Evolutionary conservation across 1,140 invertebrate species (phyloP).

Genomic region (Zaprionus tsacasi): DNA sequence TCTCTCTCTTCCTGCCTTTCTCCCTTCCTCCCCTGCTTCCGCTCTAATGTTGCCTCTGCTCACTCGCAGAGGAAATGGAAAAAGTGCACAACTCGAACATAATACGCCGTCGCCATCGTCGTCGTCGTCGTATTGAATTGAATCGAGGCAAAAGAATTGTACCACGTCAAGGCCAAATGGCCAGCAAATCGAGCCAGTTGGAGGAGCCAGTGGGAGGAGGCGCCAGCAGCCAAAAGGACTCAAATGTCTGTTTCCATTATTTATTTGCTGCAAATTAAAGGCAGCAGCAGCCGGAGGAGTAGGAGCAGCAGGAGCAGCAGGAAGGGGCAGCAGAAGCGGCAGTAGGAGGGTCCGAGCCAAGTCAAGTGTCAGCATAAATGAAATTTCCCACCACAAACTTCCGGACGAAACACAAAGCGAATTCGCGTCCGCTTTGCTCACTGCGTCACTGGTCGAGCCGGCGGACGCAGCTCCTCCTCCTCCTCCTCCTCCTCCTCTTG

Average conservation of each 20-base stretch:
- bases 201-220: not conserved
- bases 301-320: too few species aligned
- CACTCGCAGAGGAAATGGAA: conserved; percentile 63
- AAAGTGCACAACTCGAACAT: conserved; percentile 68
- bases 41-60: conserved; percentile 40
- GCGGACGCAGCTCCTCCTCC: not conserved
- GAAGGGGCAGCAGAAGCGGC: too few species aligned
- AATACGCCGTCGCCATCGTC: conserved; percentile 60
- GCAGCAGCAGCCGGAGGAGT: conserved; percentile 16
- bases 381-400: conserved; percentile 81
- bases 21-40: conserved; percentile 53
- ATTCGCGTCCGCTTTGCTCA: conserved; percentile 10
- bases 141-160: conserved; percentile 15
- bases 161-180: conserved; percentile 54
- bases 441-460: not conserved
- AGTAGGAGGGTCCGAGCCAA: conserved; percentile 44
- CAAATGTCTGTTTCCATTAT: conserved; percentile 73
- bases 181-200: conserved; percentile 58
- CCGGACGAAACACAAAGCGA: conserved; percentile 52
- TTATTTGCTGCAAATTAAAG: conserved; percentile 80
- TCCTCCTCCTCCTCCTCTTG: not conserved
- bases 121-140: conserved; percentile 35
- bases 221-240: conserved; percentile 26
- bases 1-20: conserved; percentile 15
- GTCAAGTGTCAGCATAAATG: conserved; percentile 82